Evolutionary conservation across 2,113 vertebrate species (phyloP), one percentile per base, ranked within the genome.

Genomic region (Danio rerio): DNA sequence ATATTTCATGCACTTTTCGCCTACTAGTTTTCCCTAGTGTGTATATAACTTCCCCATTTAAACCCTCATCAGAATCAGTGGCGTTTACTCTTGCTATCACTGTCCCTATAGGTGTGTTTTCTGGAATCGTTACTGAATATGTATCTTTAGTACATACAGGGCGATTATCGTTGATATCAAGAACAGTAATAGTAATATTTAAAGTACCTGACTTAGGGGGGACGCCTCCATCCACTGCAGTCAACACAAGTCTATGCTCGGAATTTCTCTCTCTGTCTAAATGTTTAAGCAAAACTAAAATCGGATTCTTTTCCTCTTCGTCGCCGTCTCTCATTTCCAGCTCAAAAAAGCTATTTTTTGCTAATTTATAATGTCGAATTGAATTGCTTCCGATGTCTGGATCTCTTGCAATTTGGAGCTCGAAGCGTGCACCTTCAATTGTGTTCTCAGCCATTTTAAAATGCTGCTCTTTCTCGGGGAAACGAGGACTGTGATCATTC

Each of bases 401-500:
- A 53, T 89, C 88, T 42, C 75, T 50, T 0, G 88, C 88, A 15
- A 71, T 20, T 6, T 84, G 76, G 18, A 89, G 56, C 68, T 55
- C 82, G 3, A 89, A 89, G 7, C 88, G 77, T 7, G 86, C 73
- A 13, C 86, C 88, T 5, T 77, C 43, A 9, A 63, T 2, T 0
- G 86, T 83, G 53, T 74, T 70, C 58, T 89, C 88, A 2, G 84
- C 72, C 5, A 89, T 83, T 45, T 89, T 63, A 2, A 93, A 0
- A 43, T 16, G 6, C 8, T 89, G 81, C 12, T 91, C 88, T 0
- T 84, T 55, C 9, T 91, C 90, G n/a, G 82, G 10, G 50, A 93
- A 94, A 12, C 16, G 70, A 0, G 89, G 89, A 5, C 63, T 0
- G 1, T 86, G 0, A 21, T 94, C 92, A 47, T 93, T 94, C 18